phyloP scores from a whole-genome alignment of 2,113 vertebrate genomes.

The Lonchura striata region DNA sequence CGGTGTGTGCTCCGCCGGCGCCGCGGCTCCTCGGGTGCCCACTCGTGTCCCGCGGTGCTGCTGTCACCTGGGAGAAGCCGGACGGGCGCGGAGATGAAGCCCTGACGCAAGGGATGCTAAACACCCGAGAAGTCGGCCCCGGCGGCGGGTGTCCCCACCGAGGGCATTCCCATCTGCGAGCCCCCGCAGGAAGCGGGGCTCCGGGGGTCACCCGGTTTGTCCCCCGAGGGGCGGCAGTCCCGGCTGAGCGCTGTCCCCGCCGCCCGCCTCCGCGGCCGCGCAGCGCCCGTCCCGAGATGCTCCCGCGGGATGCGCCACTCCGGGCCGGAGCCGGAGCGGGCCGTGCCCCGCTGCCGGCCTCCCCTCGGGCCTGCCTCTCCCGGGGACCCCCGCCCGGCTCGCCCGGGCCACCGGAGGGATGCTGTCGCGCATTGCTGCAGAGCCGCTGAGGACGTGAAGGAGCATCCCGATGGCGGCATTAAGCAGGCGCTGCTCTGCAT shows the following conservation, averaged over 20 bases:
- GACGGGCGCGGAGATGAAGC: accelerated
- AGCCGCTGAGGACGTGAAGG: background rate
- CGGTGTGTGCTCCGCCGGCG: accelerated
- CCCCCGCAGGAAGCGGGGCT: background rate
- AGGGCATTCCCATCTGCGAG: background rate
- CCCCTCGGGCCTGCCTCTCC: background rate
- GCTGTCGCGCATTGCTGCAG: background rate
- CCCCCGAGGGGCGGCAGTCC: background rate
- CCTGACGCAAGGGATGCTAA: background rate
- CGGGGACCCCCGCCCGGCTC: background rate
- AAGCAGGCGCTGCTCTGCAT: background rate
- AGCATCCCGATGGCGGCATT: background rate
- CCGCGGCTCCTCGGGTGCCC: background rate
- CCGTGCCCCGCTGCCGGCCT: background rate
- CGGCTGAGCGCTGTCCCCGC: background rate
- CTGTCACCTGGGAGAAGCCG: background rate
- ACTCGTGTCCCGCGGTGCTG: background rate
- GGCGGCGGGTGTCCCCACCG: background rate
- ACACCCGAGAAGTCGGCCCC: background rate
- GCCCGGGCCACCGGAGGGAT: background rate
- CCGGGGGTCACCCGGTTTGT: accelerated
- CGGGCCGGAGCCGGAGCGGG: background rate
- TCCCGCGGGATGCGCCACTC: background rate
- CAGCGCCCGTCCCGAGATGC: background rate
- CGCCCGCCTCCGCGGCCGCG: too few relatives aligned